phyloP scores from a whole-genome alignment of 2,113 vertebrate species.

The Anarhynchus alexandrinus region DNA sequence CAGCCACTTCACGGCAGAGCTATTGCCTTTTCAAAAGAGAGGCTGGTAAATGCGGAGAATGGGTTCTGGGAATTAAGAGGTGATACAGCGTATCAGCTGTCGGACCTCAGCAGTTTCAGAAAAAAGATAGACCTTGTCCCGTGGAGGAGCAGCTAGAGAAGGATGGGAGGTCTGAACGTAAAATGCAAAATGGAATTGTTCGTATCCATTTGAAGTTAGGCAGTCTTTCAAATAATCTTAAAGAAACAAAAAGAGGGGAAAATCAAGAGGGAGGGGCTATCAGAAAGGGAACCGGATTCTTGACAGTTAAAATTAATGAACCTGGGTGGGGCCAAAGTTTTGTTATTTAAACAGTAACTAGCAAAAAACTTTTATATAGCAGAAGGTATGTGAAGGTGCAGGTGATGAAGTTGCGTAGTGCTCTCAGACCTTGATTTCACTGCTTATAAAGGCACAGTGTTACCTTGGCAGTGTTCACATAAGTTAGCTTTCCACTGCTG shows the following conservation, averaged over 20 bases:
- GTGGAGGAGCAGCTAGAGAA: neutral
- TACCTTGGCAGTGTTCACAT: neutral
- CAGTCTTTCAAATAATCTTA: neutral
- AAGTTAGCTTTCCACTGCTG: neutral
- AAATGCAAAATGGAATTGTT: neutral
- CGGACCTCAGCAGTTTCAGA: neutral
- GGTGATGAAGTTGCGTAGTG: neutral
- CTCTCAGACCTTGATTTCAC: neutral
- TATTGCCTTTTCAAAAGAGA: neutral
- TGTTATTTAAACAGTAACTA: conserved; percentile 32
- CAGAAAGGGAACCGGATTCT: neutral
- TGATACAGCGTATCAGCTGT: neutral
- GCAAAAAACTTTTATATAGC: neutral
- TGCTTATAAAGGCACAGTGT: neutral
- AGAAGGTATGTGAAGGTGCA: neutral
- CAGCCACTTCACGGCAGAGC: neutral
- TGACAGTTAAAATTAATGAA: neutral
- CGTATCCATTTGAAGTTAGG: neutral
- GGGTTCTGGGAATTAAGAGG: neutral
- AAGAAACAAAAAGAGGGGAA: neutral
- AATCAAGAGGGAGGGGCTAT: neutral
- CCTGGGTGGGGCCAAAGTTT: neutral
- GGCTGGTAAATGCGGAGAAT: neutral
- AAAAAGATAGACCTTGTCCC: neutral
- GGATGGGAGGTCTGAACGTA: neutral